A percentile compares a stretch with the other conserved stretches of the same genome.
Conservation (phyloP, 2,797 vertebrate genomes). For the Mallotus villosus region DNA sequence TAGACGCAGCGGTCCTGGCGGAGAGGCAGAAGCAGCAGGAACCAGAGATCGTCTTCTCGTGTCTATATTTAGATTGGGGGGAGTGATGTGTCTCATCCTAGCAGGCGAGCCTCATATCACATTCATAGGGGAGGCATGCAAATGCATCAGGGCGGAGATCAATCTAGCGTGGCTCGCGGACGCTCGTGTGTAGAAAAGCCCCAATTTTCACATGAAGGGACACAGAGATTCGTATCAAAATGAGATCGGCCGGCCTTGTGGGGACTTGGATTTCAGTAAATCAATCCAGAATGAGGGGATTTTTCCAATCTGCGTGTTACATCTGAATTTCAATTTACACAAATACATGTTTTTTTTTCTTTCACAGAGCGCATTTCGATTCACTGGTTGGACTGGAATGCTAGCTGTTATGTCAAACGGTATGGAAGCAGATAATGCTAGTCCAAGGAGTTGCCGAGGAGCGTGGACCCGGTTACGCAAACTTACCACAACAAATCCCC, state of each 20-base stretch:
- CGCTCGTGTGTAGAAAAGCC: conserved; percentile 5
- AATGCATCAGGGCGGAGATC: conserved; percentile 60
- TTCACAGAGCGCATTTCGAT: not conserved
- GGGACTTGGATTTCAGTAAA: conserved; percentile 3
- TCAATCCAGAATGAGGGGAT: conserved; percentile 2
- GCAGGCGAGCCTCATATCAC: conserved; percentile 47
- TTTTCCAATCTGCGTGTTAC: conserved; percentile 3
- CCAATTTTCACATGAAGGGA: conserved; percentile 21
- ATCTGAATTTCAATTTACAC: not conserved
- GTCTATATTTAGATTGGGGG: conserved; percentile 75
- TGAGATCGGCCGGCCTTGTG: not conserved
- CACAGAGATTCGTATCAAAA: conserved; percentile 34
- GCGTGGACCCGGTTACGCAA: too few species aligned
- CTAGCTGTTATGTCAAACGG: too few species aligned
- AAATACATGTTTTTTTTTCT: not conserved
- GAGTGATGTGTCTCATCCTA: conserved; percentile 58
- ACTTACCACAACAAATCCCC: too few species aligned
- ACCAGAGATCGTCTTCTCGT: conserved; percentile 39
- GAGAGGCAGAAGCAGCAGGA: conserved; percentile 34
- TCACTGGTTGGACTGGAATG: too few species aligned
- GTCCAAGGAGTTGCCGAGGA: too few species aligned
- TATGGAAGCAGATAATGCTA: too few species aligned
- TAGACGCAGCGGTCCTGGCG: conserved; percentile 46
- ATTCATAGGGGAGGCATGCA: conserved; percentile 47
- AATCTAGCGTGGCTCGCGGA: conserved; percentile 32